Conservation (phyloP, 2,888 invertebrate species). For the Napeogenes sylphis region DNA sequence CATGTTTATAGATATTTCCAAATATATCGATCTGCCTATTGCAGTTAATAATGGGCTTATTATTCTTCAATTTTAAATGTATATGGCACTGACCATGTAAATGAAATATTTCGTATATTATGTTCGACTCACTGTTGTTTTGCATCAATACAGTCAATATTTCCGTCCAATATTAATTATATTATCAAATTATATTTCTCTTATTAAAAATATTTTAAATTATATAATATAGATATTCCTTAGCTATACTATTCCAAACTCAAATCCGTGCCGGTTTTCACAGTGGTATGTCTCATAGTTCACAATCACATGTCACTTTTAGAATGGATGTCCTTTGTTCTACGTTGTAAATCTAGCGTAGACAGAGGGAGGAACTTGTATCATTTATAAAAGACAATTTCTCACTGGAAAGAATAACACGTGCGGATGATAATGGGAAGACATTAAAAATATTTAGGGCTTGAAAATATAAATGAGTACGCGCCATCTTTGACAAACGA, state of each 20-base stretch:
- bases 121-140: no score
- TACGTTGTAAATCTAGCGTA: conserved; percentile 61
- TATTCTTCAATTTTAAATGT: no score
- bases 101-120: no score
- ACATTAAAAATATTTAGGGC: conserved; percentile 68
- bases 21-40: no score
- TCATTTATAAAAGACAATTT: conserved; percentile 60
- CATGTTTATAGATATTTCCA: no score
- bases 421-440: conserved; percentile 66
- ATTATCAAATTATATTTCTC: no score
- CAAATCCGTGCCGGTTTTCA: conserved; percentile 34
- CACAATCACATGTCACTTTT: conserved; percentile 65
- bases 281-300: conserved; percentile 54
- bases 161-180: no score
- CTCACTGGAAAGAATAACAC: conserved; percentile 54
- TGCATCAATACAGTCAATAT: no score
- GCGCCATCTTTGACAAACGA: conserved; percentile 60
- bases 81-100: no score
- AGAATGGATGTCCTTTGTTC: conserved; percentile 73
- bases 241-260: conserved; percentile 39
- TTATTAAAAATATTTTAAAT: background rate
- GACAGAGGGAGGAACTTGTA: conserved; percentile 53
- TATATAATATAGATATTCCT: background rate
- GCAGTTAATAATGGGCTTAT: no score
- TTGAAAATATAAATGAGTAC: conserved; percentile 60